Conservation (phyloP, 2,888 invertebrate species). For the Xestia xanthographa region DNA sequence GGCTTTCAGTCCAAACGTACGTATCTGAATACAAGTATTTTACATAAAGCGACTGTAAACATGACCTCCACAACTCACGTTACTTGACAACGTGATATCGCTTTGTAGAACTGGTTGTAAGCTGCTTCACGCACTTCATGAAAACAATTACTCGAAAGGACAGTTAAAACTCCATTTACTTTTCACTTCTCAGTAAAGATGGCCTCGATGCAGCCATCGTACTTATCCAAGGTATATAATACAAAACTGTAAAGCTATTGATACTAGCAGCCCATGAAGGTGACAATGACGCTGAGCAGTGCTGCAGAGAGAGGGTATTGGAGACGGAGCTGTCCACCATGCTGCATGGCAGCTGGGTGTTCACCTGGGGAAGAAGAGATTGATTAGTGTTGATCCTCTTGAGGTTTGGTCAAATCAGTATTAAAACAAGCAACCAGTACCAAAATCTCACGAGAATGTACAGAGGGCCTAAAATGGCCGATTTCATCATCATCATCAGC, state of each 20-base stretch:
- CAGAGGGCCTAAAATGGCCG: too few relatives aligned
- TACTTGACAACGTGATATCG: too few relatives aligned
- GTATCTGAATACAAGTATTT: background rate
- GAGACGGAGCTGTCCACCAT: slow-evolving; percentile 93
- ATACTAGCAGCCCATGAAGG: slow-evolving; percentile 90
- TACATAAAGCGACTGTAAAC: background rate
- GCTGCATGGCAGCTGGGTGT: slow-evolving; percentile 96
- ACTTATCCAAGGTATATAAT: slow-evolving; percentile 51
- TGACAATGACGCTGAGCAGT: slow-evolving; percentile 92
- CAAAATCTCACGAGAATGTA: too few relatives aligned
- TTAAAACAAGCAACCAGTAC: too few relatives aligned
- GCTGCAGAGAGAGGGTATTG: slow-evolving; percentile 94
- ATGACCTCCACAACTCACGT: background rate
- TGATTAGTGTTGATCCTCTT: background rate
- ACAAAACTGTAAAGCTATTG: slow-evolving; percentile 48
- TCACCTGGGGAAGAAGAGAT: slow-evolving; percentile 91
- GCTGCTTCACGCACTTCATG: background rate
- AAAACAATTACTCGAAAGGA: too few relatives aligned
- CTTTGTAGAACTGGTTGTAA: background rate
- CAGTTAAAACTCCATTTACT: slow-evolving; percentile 24
- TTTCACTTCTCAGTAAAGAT: background rate
- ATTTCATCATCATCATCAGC: too few relatives aligned
- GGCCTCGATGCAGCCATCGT: background rate
- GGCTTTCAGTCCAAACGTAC: background rate
- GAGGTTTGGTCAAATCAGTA: background rate